phyloP scores from a whole-genome alignment of 1,140 invertebrate genomes.

The Microplitis demolitor region DNA sequence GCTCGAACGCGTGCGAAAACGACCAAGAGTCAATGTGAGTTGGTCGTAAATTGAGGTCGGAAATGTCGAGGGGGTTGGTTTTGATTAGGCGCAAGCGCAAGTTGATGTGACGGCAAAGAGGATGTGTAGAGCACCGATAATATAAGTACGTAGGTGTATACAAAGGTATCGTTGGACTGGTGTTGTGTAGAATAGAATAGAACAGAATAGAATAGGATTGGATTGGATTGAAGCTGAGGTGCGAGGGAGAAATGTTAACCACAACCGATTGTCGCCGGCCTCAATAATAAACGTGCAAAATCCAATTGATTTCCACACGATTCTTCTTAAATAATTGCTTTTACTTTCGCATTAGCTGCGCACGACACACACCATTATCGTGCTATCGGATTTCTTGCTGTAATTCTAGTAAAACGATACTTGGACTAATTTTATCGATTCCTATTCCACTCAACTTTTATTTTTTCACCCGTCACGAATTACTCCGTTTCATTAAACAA shows the following conservation, averaged over 20 bases:
- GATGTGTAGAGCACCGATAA: not conserved
- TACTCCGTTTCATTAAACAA: too few species aligned
- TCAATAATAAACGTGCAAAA: not conserved
- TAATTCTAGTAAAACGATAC: not conserved
- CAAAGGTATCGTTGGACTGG: too few species aligned
- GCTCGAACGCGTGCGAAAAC: not conserved
- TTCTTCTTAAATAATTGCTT: not conserved
- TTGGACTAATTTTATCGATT: not conserved
- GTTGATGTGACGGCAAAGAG: too few species aligned
- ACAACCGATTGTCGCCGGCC: conserved; percentile 6
- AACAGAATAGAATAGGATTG: not conserved
- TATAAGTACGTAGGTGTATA: not conserved
- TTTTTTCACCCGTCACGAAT: too few species aligned
- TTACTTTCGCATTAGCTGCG: too few species aligned
- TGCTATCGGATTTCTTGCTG: too few species aligned
- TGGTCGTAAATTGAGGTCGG: conserved; percentile 26
- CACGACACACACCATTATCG: too few species aligned
- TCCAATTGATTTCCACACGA: not conserved
- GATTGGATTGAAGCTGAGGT: too few species aligned
- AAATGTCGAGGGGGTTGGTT: conserved; percentile 14
- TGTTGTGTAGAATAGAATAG: not conserved
- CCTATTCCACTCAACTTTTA: too few species aligned
- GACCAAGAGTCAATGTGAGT: not conserved
- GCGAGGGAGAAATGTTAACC: not conserved
- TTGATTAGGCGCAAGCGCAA: conserved; percentile 20